Evolutionary conservation across 1,140 invertebrate genomes (phyloP), one percentile per base, ranked within the genome.

Genomic region (Ceratitis capitata): DNA sequence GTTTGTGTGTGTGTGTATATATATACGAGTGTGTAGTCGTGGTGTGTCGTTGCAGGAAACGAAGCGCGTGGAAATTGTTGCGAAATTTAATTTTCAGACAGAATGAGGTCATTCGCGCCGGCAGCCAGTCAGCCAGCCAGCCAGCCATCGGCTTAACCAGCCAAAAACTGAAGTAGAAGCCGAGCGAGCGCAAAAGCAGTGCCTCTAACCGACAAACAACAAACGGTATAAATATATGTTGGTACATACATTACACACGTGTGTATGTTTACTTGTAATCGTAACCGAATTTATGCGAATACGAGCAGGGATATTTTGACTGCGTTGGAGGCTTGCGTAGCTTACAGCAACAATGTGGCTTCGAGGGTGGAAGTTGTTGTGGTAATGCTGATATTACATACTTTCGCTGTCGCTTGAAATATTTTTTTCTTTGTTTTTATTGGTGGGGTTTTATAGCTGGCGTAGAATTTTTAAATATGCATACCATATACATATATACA

Each of bases 81-180:
- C 82, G 32, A 83, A 83, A 83, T 83, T 83, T 83, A 83, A 83
- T 83, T 83, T 83, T 16, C 82, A 83, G 49, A 83, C 82, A 83
- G 82, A 83, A 83, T 49, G 82, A 83, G 82, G 82, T 83, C 82
- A 83, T 83, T 19, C 82, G 82, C 82, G 69, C 69, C 69, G 69
- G 39, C 69, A 78, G 69, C 69, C 69, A 74, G 10, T 26, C 56
- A 61, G 56, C 56, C 23, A 61, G 5, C n/a, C 56, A 29, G 26
- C n/a, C 56, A 61, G 7, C 12, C 12, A n/a, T n/a, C n/a, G n/a
- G n/a, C n/a, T n/a, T n/a, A 56, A 56, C 29, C 64, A 74, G 35
- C 32, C 16, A 14, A 39, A 78, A 78, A 26, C 39, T 9, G 19
- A n/a, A 19, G 69, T 39, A 45, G 32, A 9, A 64, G 19, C 35